Conservation (phyloP, 1,140 invertebrate genomes). For the Anagrus nilaparvatae region DNA sequence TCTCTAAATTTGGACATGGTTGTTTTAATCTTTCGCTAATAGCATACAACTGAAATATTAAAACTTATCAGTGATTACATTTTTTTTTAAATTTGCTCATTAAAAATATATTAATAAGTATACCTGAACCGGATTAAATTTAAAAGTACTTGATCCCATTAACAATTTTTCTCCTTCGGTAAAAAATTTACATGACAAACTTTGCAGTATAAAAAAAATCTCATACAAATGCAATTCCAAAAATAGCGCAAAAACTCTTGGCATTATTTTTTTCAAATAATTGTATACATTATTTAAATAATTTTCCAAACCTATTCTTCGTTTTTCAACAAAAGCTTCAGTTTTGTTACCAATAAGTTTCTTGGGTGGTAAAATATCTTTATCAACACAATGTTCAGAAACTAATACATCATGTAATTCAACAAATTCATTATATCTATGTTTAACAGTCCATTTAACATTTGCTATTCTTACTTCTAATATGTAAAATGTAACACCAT, state of each 20-base stretch:
- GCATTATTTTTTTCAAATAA: slow-evolving; percentile 64
- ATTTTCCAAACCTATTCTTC: slow-evolving; percentile 64
- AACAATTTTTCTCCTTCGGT: slow-evolving; percentile 57
- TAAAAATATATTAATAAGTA: slow-evolving; percentile 9
- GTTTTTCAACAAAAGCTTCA: slow-evolving; percentile 75
- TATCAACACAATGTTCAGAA: slow-evolving; percentile 63
- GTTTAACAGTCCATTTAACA: slow-evolving; percentile 70
- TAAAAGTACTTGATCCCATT: slow-evolving; percentile 48
- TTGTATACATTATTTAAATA: slow-evolving; percentile 71
- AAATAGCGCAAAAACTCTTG: slow-evolving; percentile 64
- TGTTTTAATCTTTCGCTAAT: slow-evolving; percentile 79
- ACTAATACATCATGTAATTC: slow-evolving; percentile 77
- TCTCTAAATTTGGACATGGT: slow-evolving; percentile 66
- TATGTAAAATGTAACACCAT: slow-evolving; percentile 55
- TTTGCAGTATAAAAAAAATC: slow-evolving; percentile 69
- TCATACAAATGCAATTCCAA: slow-evolving; percentile 74
- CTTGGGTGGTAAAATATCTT: slow-evolving; percentile 81
- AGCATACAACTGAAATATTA: slow-evolving; percentile 65
- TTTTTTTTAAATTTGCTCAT: slow-evolving; percentile 1
- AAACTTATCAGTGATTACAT: not conserved
- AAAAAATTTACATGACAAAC: slow-evolving; percentile 61
- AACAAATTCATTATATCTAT: slow-evolving; percentile 79
- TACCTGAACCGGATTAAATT: slow-evolving; percentile 66
- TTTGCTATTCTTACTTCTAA: slow-evolving; percentile 57
- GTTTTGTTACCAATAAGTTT: slow-evolving; percentile 73